Conservation (phyloP, 2,797 vertebrate genomes). For the Halcyon badia region DNA sequence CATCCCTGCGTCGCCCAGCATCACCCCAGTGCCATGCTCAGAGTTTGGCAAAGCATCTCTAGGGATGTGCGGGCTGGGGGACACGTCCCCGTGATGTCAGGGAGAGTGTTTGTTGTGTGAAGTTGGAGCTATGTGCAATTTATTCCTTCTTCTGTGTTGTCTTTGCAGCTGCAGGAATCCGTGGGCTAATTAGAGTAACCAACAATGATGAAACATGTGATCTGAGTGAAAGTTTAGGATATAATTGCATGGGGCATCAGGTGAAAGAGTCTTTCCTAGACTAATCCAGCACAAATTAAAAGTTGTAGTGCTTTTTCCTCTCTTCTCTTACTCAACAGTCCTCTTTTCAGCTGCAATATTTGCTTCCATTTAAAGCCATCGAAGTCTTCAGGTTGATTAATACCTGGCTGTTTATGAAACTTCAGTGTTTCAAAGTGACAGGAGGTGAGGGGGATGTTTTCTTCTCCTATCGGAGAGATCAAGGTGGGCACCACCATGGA, state of each 20-base stretch:
- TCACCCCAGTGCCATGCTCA: fast-evolving
- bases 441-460: background rate
- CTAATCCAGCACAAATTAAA: background rate
- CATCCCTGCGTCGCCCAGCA: background rate
- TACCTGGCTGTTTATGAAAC: background rate
- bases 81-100: background rate
- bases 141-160: background rate
- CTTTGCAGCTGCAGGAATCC: background rate
- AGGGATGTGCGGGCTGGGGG: background rate
- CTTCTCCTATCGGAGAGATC: background rate
- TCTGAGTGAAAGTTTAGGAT: background rate
- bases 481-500: background rate
- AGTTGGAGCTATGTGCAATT: background rate
- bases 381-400: background rate
- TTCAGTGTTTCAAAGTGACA: background rate
- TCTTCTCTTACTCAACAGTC: background rate
- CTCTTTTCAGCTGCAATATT: background rate
- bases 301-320: background rate
- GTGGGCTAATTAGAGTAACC: background rate
- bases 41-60: background rate
- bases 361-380: background rate
- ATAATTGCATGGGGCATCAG: background rate
- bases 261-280: background rate
- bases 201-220: background rate
- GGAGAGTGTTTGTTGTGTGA: fast-evolving